Conservation (phyloP, 2,113 vertebrate species). For the Boulengerochromis microlepis region DNA sequence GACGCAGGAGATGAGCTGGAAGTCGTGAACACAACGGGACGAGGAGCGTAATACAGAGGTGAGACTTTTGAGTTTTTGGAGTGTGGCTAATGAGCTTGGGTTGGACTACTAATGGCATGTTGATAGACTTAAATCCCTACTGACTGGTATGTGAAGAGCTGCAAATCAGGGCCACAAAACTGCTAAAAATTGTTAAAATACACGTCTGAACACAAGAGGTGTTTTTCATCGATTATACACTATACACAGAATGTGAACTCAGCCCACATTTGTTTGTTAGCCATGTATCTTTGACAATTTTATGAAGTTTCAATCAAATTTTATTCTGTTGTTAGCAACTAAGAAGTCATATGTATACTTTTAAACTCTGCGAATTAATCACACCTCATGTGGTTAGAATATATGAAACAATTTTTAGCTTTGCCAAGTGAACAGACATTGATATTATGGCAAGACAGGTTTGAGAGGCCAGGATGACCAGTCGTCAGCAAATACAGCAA, state of each 20-base stretch:
- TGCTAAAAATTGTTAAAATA: slow-evolving; percentile 32
- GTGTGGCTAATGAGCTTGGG: slow-evolving; percentile 65
- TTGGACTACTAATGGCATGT: slow-evolving; percentile 43
- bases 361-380: neutral
- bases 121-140: slow-evolving; percentile 17
- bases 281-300: neutral
- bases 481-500: slow-evolving; percentile 12
- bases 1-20: slow-evolving; percentile 80
- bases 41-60: slow-evolving; percentile 64
- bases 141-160: neutral
- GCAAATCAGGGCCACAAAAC: slow-evolving; percentile 61
- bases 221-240: neutral
- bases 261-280: neutral
- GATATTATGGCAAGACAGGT: slow-evolving; percentile 2
- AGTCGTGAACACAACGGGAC: slow-evolving; percentile 83
- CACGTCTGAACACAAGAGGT: neutral
- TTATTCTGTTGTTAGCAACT: neutral
- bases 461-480: slow-evolving; percentile 5
- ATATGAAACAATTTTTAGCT: slow-evolving; percentile 30
- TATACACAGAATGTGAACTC: neutral
- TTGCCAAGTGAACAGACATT: neutral
- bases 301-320: neutral
- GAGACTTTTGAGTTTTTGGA: slow-evolving; percentile 74
- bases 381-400: neutral
- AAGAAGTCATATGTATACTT: neutral